Percentiles rank a stretch among this genome's conserved stretches.
These are phyloP conservation scores for Pipistrellus pygmaeus DNA, from an alignment of 2,797 vertebrate genomes.

Conservation along the genomic window DNA sequence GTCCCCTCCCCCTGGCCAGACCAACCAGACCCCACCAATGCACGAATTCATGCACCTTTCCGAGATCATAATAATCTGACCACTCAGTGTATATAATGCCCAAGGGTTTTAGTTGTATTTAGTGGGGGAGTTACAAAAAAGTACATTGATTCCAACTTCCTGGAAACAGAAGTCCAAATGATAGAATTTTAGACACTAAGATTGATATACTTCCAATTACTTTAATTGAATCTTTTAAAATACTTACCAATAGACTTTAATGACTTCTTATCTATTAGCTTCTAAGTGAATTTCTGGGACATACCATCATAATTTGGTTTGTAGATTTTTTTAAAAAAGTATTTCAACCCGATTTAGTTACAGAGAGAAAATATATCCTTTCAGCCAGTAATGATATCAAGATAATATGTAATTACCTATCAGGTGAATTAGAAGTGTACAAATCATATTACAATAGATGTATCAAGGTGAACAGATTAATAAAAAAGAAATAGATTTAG, in stretches of 20 bases:
- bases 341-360: constrained; percentile 71
- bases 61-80: too few species aligned
- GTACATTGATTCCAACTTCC: not conserved
- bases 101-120: not conserved
- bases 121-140: not conserved
- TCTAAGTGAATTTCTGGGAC: constrained; percentile 61
- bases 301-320: constrained; percentile 64
- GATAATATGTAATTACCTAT: constrained; percentile 55
- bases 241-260: constrained; percentile 48
- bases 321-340: not conserved
- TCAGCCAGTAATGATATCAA: constrained; percentile 61
- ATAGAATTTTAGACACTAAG: constrained; percentile 43
- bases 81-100: not conserved
- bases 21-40: too few species aligned
- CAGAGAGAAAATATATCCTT: constrained; percentile 70
- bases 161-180: not conserved
- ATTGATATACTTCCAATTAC: constrained; percentile 42
- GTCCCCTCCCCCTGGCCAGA: too few species aligned
- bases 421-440: constrained; percentile 62
- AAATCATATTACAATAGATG: constrained; percentile 67
- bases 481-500: constrained; percentile 55
- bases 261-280: constrained; percentile 65
- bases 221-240: constrained; percentile 58
- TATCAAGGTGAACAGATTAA: constrained; percentile 58
- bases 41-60: too few species aligned